Base-by-base conservation (phyloP, 2,113 vertebrate species). In the Tragelaphus imberbis region DNA sequence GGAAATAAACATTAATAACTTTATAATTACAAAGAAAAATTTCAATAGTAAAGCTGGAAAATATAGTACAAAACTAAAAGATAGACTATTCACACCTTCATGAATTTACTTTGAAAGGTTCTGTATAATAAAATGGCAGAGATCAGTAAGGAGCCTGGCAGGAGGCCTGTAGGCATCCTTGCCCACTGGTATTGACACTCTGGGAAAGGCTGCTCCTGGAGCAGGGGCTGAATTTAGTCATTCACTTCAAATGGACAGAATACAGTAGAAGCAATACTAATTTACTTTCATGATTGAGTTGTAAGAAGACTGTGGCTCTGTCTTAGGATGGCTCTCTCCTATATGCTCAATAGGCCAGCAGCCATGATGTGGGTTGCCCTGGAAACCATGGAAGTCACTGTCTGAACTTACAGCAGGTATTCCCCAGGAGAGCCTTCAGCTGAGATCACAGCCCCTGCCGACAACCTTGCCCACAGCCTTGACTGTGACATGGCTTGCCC, bases 371-470 rank as follows among this genome's bases (percentile, higher is more conserved):
- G 3, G 7, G 5, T 17, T 30, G 2, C 27, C 21, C 33, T 21
- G 16, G 36, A 11, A 44, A 2, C 2, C 7, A n/a, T 2, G 1
- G 0, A 87, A 3, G 17, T 75, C 33, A 23, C 2, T 9, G 4
- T 3, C 4, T 23, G 58, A 88, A 44, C 9, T 36, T 25, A 23
- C 36, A 33, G 33, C 27, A 30, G 12, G 33, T 49, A 49, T 33
- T 79, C 17, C 6, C 30, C 14, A 0, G 3, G 33, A 8, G 19
- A 44, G 10, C 61, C 44, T 61, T 65, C 36, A 15, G 6, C 17
- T 36, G 63, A 58, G 30, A 30, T 25, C 3, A 1, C 10, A 88
- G 8, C 16, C 30, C 44, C 47, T 33, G 16, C 28, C 11, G 1
- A 23, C 23, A 44, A 12, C 36, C 71, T 77, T 44, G 23, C 68